phyloP scores from a whole-genome alignment of 2,797 vertebrate genomes.

The Malurus leucopterus region DNA sequence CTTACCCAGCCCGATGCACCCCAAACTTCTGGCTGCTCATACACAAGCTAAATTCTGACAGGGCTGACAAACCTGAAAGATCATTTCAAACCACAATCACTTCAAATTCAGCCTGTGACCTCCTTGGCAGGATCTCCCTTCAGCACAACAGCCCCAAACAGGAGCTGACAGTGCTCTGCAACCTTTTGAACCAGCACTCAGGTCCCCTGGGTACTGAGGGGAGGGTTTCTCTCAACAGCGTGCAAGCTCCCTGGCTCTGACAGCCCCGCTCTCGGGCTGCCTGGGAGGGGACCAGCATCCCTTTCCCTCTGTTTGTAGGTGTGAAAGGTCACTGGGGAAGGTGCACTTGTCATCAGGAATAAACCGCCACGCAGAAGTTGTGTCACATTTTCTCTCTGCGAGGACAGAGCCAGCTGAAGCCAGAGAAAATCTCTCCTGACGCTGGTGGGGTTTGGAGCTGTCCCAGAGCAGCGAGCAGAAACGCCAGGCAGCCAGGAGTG shows the following conservation, averaged over 20 bases:
- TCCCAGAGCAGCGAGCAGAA: background rate
- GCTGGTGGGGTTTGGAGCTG: background rate
- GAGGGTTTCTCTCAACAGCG: background rate
- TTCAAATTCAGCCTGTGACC: conserved; percentile 10
- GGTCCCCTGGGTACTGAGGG: background rate
- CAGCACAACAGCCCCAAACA: conserved; percentile 12
- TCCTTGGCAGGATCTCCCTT: conserved; percentile 2
- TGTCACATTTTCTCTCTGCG: background rate
- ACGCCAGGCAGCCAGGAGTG: background rate
- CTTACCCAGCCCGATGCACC: background rate
- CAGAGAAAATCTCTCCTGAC: background rate
- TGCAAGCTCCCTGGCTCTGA: background rate
- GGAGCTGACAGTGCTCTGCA: conserved; percentile 28
- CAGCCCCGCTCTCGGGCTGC: conserved; percentile 21
- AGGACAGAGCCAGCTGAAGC: background rate
- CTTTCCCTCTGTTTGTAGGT: fast-evolving
- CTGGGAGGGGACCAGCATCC: background rate
- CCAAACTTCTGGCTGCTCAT: background rate
- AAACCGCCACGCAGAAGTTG: background rate
- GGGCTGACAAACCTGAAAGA: background rate
- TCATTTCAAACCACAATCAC: background rate
- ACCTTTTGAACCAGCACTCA: conserved; percentile 31
- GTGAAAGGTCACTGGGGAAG: background rate
- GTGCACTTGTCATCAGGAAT: conserved; percentile 41
- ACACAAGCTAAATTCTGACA: fast-evolving